Base-by-base conservation (phyloP, 2,113 vertebrate species). In the Limanda limanda region DNA sequence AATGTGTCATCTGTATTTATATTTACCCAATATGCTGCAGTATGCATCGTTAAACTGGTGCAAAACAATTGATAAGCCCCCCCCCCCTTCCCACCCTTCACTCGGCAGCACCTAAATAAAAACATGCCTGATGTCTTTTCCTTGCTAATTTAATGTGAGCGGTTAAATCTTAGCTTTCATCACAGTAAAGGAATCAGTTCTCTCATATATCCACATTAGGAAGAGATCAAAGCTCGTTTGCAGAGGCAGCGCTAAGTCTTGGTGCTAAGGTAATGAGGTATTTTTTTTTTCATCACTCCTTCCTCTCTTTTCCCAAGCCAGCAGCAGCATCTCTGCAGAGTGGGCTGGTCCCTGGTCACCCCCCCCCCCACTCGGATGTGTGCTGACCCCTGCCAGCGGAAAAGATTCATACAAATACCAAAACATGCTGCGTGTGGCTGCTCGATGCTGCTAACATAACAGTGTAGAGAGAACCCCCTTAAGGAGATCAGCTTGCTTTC, bases 141-240 rank as follows among this genome's bases (percentile, higher is more conserved):
- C 60, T 60, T 7, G 4, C 76, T 81, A 67, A 79, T 88, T 86
- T 86, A 87, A 87, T 63, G 51, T 71, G 79, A 84, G 76, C 67
- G 40, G 82, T 86, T 86, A 88, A 90, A 60, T 73, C 79, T 87
- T 82, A 77, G 84, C 81, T 83, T 88, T 89, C 86, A 90, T 86
- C 77, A 56, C 51, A 63, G 79, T 87, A 60, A 88, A 90, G 83
- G 75, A 60, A 69, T 81, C 57, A 2, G 21, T 61, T 83, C 75
- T 80, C 45, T 68, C 78, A 74, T 85, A 85, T 66, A 82, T 84
- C 74, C 79, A 85, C 76, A 82, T 89, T 84, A 88, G 81, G 73
- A 15, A 4, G 84, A 83, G 84, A 85, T 91, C 82, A 91, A 88
- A 90, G 87, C 58, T 79, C 72, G 65, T 79, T 79, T 68, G 42